Percentiles rank a stretch among this genome's conserved stretches.
Evolutionary conservation across 2,888 invertebrate species (phyloP).

Genomic region (Drosophila flavopinicola): DNA sequence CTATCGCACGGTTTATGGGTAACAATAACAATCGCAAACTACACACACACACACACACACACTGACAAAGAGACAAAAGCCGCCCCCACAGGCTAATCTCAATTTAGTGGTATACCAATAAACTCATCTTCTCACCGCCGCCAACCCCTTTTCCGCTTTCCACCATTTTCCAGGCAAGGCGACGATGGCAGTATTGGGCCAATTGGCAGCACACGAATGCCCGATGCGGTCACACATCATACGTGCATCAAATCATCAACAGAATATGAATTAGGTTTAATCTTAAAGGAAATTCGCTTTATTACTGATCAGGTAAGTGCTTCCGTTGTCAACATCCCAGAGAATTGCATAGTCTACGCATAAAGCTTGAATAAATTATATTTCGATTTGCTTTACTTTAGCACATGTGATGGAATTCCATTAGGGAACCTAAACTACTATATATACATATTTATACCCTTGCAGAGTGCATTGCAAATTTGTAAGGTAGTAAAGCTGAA

Average conservation of each 20-base stretch:
- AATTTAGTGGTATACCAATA: conserved; percentile 36
- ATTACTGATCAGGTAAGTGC: conserved; percentile 93
- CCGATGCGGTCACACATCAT: conserved; percentile 90
- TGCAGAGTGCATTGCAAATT: neutral
- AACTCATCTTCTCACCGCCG: conserved; percentile 13
- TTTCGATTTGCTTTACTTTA: conserved; percentile 12
- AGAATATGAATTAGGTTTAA: conserved; percentile 96
- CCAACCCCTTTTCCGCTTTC: conserved; percentile 50
- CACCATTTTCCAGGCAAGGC: conserved; percentile 79
- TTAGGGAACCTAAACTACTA: neutral
- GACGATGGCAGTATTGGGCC: conserved; percentile 85
- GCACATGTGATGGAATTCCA: neutral
- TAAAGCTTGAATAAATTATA: conserved; percentile 26
- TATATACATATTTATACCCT: neutral
- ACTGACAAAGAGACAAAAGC: conserved; percentile 13
- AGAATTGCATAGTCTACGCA: conserved; percentile 6
- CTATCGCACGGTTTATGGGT: conserved; percentile 92
- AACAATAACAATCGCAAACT: conserved; percentile 56
- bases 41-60: neutral
- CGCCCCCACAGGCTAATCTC: conserved; percentile 28
- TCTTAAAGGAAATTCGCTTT: conserved; percentile 96
- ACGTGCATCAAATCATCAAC: conserved; percentile 92
- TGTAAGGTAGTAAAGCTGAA: neutral
- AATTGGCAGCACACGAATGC: conserved; percentile 89
- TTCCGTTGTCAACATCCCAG: conserved; percentile 23